Base-by-base conservation (phyloP, 2,888 invertebrate species). In the Troglohyphantes excavatus region DNA sequence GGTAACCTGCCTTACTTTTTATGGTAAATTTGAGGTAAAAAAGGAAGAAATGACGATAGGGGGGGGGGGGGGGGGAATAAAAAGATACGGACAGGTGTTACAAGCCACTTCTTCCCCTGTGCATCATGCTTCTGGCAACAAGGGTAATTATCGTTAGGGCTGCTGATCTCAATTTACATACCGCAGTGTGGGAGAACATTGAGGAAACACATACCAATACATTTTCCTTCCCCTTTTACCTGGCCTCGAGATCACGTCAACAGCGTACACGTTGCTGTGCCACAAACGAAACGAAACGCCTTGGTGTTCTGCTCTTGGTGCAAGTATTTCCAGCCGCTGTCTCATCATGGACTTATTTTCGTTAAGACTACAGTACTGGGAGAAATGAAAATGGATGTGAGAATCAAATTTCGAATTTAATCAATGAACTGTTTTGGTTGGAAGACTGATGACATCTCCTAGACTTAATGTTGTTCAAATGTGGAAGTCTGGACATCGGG, bases 121-220 rank as follows among this genome's bases (percentile, higher is more conserved):
- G 46, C 29, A 46, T 21, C 29, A n/a, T 33, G n/a, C n/a, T n/a
- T n/a, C n/a, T n/a, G n/a, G n/a, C n/a, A 68, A 81, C 75, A 76
- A 39, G 75, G 76, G 82, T 88, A 88, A 88, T 88, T 82, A 88
- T 82, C 88, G 82, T 88, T 82, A 88, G 75, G 59, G 88, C 53
- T n/a, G 59, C 17, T 67, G 75, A 76, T 81, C 73, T 43, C 67
- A 65, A 82, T 88, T 88, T 88, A 88, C 88, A 88, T 88, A 68
- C 75, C 68, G 5, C 43, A 21, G 88, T 82, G 88, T 88, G 88
- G 88, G 88, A 82, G 88, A 87, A 70, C 70, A 21, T 73, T 23
- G 39, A 63, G 75, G 75, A 82, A 68, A 76, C 68, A 26, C 26
- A 26, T 21, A 2, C 39, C 23, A 2, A 33, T 26, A 17, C 26